These are phyloP conservation scores for Colostygia pectinataria DNA, from an alignment of 2,888 invertebrate species.

Conservation along the genomic window DNA sequence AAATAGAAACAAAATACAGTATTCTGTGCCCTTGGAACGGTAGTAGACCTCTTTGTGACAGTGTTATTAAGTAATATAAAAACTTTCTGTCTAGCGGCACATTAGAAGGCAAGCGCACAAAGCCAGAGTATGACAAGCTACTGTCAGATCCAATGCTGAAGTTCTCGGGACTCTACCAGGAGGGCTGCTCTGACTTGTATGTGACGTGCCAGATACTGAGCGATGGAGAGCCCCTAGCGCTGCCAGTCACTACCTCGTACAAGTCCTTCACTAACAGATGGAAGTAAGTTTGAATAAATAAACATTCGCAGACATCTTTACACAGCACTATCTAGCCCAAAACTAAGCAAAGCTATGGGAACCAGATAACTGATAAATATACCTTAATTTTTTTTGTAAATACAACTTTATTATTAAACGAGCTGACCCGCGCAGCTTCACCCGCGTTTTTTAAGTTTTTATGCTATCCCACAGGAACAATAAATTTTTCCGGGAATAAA, in stretches of 20 bases:
- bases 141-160: conserved; percentile 94
- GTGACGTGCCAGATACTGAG: conserved; percentile 94
- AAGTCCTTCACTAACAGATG: conserved; percentile 96
- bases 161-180: conserved; percentile 94
- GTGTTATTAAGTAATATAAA: not conserved
- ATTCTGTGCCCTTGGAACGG: not conserved
- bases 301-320: too few relatives aligned
- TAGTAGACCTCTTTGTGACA: not conserved
- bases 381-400: too few relatives aligned
- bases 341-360: too few relatives aligned
- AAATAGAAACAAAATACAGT: too few relatives aligned
- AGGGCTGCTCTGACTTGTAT: conserved; percentile 93
- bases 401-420: too few relatives aligned
- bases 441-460: too few relatives aligned
- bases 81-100: conserved; percentile 87
- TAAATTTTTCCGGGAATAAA: too few relatives aligned
- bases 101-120: conserved; percentile 93
- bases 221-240: conserved; percentile 90
- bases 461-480: too few relatives aligned
- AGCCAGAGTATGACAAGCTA: conserved; percentile 94
- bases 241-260: conserved; percentile 95
- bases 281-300: conserved; percentile 86
- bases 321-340: too few relatives aligned
- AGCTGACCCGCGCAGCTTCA: too few relatives aligned
- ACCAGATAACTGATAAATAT: too few relatives aligned